phyloP scores from a whole-genome alignment of 2,888 invertebrate species.

The Phlogophora meticulosa region DNA sequence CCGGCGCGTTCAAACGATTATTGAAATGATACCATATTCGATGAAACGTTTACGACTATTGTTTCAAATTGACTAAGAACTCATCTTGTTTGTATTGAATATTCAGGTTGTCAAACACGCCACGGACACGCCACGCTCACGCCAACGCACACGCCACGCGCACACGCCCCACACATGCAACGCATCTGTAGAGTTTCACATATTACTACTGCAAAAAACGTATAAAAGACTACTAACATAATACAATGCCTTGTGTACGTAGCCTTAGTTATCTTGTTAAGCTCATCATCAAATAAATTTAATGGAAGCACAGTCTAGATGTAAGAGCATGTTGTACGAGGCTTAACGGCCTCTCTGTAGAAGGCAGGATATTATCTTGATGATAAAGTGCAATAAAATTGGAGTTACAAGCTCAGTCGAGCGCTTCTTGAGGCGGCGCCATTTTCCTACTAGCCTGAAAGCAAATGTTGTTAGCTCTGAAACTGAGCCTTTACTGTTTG shows the following conservation, averaged over 20 bases:
- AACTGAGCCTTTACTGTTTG: constrained; percentile 21
- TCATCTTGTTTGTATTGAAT: neutral
- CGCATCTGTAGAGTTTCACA: no score
- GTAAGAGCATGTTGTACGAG: constrained; percentile 38
- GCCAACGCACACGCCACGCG: no score
- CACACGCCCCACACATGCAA: no score
- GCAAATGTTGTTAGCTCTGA: constrained; percentile 22
- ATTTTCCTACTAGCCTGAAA: constrained; percentile 28
- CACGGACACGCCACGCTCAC: no score
- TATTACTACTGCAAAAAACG: neutral
- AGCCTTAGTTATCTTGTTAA: constrained; percentile 30
- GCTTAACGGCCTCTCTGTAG: constrained; percentile 41
- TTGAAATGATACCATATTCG: neutral
- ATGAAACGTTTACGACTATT: neutral
- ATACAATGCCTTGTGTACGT: neutral
- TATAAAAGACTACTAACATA: neutral
- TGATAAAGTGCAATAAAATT: constrained; percentile 58
- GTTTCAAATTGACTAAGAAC: neutral
- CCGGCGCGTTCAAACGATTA: neutral
- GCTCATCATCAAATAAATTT: constrained; percentile 35
- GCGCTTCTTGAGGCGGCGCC: constrained; percentile 21
- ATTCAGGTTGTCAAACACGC: neutral
- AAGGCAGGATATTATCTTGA: constrained; percentile 48
- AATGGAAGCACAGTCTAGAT: constrained; percentile 15
- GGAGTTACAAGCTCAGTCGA: constrained; percentile 45